phyloP scores from a whole-genome alignment of 2,113 vertebrate species.

The Ameiurus melas region DNA sequence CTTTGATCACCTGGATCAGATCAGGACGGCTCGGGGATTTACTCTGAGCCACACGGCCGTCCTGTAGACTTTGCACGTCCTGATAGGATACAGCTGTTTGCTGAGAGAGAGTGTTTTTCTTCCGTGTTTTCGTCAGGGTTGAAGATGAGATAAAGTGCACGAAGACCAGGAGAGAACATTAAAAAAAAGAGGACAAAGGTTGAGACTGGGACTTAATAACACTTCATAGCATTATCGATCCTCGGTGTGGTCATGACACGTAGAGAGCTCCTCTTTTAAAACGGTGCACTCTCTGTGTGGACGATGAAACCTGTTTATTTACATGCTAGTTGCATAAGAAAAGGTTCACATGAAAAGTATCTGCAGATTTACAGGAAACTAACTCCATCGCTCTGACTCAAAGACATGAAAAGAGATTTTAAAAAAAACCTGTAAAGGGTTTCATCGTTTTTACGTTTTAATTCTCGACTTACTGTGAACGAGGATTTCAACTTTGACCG shows the following conservation, averaged over 20 bases:
- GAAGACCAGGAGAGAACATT: background rate
- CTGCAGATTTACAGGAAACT: too few relatives aligned
- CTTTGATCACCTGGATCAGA: constrained; percentile 39
- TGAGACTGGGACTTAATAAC: background rate
- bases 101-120: background rate
- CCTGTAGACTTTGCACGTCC: constrained; percentile 50
- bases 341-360: too few relatives aligned
- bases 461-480: too few relatives aligned
- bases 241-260: background rate
- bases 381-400: too few relatives aligned
- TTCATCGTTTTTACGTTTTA: too few relatives aligned
- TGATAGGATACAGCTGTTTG: background rate
- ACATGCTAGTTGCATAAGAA: too few relatives aligned
- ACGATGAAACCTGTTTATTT: too few relatives aligned
- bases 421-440: too few relatives aligned
- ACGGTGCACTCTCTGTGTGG: too few relatives aligned
- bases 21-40: background rate
- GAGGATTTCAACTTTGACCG: too few relatives aligned
- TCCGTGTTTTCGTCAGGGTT: constrained; percentile 2
- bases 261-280: background rate
- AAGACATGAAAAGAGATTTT: too few relatives aligned
- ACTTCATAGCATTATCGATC: too few relatives aligned
- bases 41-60: background rate
- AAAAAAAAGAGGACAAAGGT: background rate
- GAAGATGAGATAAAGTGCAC: background rate